Evolutionary conservation across 2,797 vertebrate genomes (phyloP).

Genomic region (Zenarchopterus dispar): DNA sequence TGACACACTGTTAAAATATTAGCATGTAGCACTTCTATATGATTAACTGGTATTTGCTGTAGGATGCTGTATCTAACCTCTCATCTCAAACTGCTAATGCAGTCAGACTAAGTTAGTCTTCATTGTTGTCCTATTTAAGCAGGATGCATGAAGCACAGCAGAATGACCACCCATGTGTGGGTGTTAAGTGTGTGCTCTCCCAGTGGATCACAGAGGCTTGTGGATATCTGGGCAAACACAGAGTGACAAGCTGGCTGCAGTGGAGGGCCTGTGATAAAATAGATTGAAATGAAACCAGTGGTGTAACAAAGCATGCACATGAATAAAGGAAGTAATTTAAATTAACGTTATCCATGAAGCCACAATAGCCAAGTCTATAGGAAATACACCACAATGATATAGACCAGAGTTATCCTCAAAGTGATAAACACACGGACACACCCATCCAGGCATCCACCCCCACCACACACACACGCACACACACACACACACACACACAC

Average conservation of each 20-base stretch:
- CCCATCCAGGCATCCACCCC: no score
- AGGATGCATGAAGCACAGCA: constrained; percentile 28
- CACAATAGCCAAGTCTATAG: no score
- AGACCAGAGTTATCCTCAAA: no score
- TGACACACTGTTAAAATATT: no score
- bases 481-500: no score
- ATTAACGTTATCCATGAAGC: no score
- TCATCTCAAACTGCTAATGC: constrained; percentile 9
- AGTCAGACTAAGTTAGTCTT: constrained; percentile 12
- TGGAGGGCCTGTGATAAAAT: constrained; percentile 26
- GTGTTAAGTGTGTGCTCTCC: constrained; percentile 20
- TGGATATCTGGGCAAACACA: constrained; percentile 48
- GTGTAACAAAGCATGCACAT: background rate
- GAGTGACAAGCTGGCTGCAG: constrained; percentile 38
- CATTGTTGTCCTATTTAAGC: constrained; percentile 48
- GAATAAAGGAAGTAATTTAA: constrained; percentile 3
- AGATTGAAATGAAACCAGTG: constrained; percentile 50
- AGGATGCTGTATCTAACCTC: background rate
- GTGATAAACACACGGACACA: no score
- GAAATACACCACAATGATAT: no score
- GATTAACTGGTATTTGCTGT: no score
- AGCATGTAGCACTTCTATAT: no score
- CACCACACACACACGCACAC: no score
- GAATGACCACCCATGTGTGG: constrained; percentile 6
- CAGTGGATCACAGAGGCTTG: constrained; percentile 30